Evolutionary conservation across 2,888 invertebrate species (phyloP), one percentile per base, ranked within the genome.

Genomic region (Caenorhabditis sp.): DNA sequence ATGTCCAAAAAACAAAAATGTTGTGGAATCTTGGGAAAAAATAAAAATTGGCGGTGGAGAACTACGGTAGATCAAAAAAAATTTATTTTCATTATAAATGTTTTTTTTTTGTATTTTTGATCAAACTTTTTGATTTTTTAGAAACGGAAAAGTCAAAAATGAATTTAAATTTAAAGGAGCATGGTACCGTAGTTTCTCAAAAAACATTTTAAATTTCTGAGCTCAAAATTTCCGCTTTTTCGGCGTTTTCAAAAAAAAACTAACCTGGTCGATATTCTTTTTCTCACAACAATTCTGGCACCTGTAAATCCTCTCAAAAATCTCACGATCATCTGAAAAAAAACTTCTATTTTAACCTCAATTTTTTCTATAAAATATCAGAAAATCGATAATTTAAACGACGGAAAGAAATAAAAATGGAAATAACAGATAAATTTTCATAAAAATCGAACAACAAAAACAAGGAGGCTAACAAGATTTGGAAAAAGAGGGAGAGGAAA

Each of bases 231-330:
- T 1, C 10, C 21, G 58, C 19, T 21, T 57, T 57, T 27, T 10
- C 14, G 43, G 19, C 8, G 2, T 27, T 57, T 26, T 57, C 5
- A 19, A 4, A 10, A 24, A 53, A 6, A 3, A 19, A 14, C 19
- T 1, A 43, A 69, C 69, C 69, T 70, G 23, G 65, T 66, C 14
- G 69, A 70, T 49, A 70, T 66, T 12, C 27, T 43, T 26, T 65
- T 50, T 26, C 43, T 57, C 23, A 27, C 26, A 0, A 23, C 12
- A 31, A 21, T 19, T 36, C 26, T 31, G 31, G 31, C 31, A 31
- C 10, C 14, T 3, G 43, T 17, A 43, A 12, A 43, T 10, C 43
- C 14, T 43, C 14, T 43, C 43, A 43, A 43, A 43, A 43, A 43
- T 50, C 60, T 24, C 2, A 60, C 50, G 24, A 60, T 60, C 60